These are phyloP conservation scores for Acholoe squamosa DNA, from an alignment of 2,888 invertebrate genomes.

Conservation along the genomic window DNA sequence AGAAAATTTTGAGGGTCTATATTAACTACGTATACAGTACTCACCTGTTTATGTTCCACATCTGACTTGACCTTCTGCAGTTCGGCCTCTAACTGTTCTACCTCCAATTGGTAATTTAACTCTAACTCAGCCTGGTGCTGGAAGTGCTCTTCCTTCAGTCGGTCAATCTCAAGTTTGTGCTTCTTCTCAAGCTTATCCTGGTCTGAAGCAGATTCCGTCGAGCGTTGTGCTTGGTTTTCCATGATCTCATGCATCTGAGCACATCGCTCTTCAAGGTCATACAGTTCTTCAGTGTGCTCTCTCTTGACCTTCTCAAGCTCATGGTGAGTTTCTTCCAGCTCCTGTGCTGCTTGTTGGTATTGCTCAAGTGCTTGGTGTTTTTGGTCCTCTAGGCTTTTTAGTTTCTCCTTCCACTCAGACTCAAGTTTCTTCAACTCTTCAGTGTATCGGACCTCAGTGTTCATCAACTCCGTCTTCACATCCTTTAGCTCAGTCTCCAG, in stretches of 20 bases:
- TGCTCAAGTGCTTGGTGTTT: neutral
- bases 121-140: constrained; percentile 1
- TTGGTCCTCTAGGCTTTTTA: neutral
- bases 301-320: constrained; percentile 14
- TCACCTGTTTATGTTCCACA: constrained; percentile 13
- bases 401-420: neutral
- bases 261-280: neutral
- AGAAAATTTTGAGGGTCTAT: too few species aligned
- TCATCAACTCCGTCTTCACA: constrained; percentile 16
- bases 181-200: neutral
- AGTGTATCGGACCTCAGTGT: neutral
- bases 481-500: neutral
- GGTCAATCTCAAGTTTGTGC: neutral
- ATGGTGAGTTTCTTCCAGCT: neutral
- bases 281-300: neutral
- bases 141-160: constrained; percentile 26
- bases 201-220: neutral
- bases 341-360: neutral
- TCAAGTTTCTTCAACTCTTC: constrained; percentile 42
- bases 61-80: neutral
- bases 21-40: neutral
- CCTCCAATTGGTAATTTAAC: constrained; percentile 39
- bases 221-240: constrained; percentile 39
- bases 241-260: neutral
- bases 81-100: constrained; percentile 44